Evolutionary conservation across 2,113 vertebrate species (phyloP), one percentile per base, ranked within the genome.

Genomic region (Dasyornis broadbenti): DNA sequence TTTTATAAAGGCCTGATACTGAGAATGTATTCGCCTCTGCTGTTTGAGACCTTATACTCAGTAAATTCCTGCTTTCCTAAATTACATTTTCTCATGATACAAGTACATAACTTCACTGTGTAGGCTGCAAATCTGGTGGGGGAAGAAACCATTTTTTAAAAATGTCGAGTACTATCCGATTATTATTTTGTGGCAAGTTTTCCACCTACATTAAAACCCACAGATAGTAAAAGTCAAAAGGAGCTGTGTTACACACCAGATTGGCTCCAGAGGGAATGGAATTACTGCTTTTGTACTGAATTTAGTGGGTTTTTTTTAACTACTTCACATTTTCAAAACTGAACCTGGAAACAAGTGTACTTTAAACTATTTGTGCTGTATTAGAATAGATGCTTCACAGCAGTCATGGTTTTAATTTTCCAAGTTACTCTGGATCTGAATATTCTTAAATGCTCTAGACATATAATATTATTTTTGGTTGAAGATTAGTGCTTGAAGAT

Each of bases 121-220:
- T 97, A 94, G 96, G 95, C 90, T 95, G 97, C 13, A 95, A 95
- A 98, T 96, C 94, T 97, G 94, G 82, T 92, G 83, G 82, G 92
- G 60, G 90, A 81, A 92, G 84, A 95, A 96, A 91, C 0, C 90
- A 92, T 88, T 95, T 97, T 95, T 96, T 72, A 92, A 94, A 97
- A 97, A 96, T 97, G 95, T 94, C 71, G 94, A 96, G 92, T 95
- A 95, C 96, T 96, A 95, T 95, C 94, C 47, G 81, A 97, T 97
- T 97, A 97, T 96, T 93, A 97, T 95, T 96, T 96, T 95, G 82
- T 94, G 90, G 95, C 93, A 96, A 95, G 93, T 92, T 90, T 92
- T 87, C 95, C 96, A 52, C 97, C 96, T 95, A 97, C 96, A 95
- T 72, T 75, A 94, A 97, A 97, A 70, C 97, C 97, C 90, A 96